Evolutionary conservation across 2,888 invertebrate genomes (phyloP), one percentile per base, ranked within the genome.

Genomic region (Colostygia pectinataria): DNA sequence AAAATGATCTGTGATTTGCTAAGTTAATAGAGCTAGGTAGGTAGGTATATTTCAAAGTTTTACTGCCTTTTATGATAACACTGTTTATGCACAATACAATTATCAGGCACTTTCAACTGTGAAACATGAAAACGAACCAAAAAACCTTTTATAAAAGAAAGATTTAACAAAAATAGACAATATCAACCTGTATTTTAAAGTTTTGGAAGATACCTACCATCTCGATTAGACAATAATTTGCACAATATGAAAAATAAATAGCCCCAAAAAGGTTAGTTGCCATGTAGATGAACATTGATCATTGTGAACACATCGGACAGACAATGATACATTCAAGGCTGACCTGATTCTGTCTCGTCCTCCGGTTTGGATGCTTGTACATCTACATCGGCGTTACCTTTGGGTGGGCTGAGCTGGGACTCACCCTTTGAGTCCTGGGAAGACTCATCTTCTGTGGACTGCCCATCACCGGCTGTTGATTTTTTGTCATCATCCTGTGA

Each of bases 341-440:
- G 80, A 83, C 83, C 83, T 83, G 53, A 41, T 20, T 44, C 29
- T 50, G 57, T 53, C 53, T 58, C 62, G 46, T 65, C 63, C 53
- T 72, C 71, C 40, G 71, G 70, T 52, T 65, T 73, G 55, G 59
- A 63, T 59, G 73, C 73, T 34, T 65, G 80, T 78, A 79, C 80
- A 79, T 86, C 86, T 81, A 88, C 85, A 80, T 83, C 83, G 50
- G 77, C 68, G 60, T 83, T 88, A 83, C 87, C 83, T 82, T 77
- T 79, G 69, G 71, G 71, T 64, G 72, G 72, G 38, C 63, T 67
- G 52, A 62, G 57, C 59, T 42, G 62, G 40, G 71, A 88, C 83
- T 89, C 84, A 84, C 89, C 90, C 83, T 91, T 91, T 18, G 91
- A 91, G 77, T 91, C 91, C 74, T 91, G 91, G 10, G 91, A 91